Conservation (phyloP, 1,140 invertebrate genomes). For the Halesus radiatus region DNA sequence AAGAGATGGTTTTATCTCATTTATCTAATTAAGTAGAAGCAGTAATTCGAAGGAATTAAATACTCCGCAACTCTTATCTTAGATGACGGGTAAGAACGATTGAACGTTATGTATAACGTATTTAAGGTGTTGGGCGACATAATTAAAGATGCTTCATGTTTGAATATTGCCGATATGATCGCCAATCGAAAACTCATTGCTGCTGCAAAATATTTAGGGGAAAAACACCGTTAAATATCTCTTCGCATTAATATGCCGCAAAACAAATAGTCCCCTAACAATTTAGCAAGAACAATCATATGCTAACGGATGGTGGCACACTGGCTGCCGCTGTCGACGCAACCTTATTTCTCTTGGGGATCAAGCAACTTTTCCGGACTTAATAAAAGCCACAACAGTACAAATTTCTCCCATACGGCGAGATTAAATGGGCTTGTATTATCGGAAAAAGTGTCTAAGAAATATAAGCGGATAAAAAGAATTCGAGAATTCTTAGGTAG, state of each 20-base stretch:
- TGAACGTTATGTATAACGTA: too few relatives aligned
- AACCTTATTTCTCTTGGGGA: conserved; percentile 49
- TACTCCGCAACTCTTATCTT: too few relatives aligned
- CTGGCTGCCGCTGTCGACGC: conserved; percentile 7
- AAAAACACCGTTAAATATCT: not conserved
- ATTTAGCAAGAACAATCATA: conserved; percentile 38
- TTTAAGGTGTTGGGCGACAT: not conserved
- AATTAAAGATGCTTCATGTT: not conserved
- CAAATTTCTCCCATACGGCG: conserved; percentile 44
- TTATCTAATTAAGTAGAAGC: too few relatives aligned
- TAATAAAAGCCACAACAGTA: conserved; percentile 53
- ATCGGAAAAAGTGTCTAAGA: conserved; percentile 41
- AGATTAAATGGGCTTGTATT: conserved; percentile 44
- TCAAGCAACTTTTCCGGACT: conserved; percentile 48
- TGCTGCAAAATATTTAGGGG: too few relatives aligned
- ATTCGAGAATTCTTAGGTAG: conserved; percentile 10
- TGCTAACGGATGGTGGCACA: conserved; percentile 36
- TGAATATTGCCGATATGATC: not conserved
- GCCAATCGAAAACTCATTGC: not conserved
- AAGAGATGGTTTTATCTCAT: too few relatives aligned
- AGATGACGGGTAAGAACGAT: too few relatives aligned
- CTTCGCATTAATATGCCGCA: conserved; percentile 6
- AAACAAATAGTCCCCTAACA: conserved; percentile 31
- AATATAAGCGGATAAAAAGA: conserved; percentile 25
- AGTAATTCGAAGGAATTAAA: too few relatives aligned